Evolutionary conservation across 2,888 invertebrate species (phyloP).

Genomic region (Hermaeophaga mercurialis): DNA sequence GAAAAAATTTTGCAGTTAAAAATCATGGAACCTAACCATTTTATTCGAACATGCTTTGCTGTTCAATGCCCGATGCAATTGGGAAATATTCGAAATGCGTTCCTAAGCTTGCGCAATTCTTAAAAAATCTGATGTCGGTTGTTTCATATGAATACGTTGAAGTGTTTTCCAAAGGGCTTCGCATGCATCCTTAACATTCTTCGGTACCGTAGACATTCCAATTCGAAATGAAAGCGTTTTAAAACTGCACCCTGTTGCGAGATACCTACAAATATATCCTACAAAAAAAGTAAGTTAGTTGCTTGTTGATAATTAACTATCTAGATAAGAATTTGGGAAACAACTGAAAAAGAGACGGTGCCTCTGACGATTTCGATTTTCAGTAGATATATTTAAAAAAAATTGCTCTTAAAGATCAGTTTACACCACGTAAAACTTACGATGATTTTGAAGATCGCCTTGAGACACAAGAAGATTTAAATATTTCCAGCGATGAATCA

Average conservation of each 20-base stretch:
- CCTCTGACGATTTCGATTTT: no score
- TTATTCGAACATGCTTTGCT: background rate
- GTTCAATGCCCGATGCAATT: slow-evolving; percentile 11
- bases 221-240: slow-evolving; percentile 19
- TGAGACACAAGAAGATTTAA: no score
- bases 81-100: slow-evolving; percentile 20
- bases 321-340: no score
- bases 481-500: no score
- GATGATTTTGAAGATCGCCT: no score
- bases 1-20: slow-evolving; percentile 23
- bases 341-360: no score
- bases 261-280: slow-evolving; percentile 26
- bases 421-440: no score
- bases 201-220: slow-evolving; percentile 12
- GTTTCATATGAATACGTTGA: slow-evolving; percentile 15
- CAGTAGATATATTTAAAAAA: no score
- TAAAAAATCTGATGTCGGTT: slow-evolving; percentile 18
- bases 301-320: no score
- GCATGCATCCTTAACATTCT: slow-evolving; percentile 23
- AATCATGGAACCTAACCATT: slow-evolving; percentile 5
- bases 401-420: no score
- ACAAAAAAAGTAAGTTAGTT: no score
- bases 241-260: slow-evolving; percentile 22
- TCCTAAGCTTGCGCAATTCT: slow-evolving; percentile 23
- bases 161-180: slow-evolving; percentile 18